Percentiles rank a stretch among this genome's conserved stretches.
Conservation (phyloP, 2,888 invertebrate species). For the Germaria angustata region DNA sequence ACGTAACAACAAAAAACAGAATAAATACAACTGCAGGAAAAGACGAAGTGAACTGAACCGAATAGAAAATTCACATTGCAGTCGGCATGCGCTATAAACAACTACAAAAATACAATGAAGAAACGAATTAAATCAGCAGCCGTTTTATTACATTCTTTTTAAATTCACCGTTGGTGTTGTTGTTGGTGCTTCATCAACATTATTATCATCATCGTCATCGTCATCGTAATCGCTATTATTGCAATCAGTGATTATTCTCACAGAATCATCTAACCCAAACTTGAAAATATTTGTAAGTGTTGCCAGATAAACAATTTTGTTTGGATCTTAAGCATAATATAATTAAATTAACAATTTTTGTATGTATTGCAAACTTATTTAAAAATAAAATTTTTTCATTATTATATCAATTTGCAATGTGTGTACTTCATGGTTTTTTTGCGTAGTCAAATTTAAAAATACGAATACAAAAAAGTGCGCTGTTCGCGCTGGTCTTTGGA, state of each 20-base stretch:
- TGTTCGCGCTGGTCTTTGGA: no score
- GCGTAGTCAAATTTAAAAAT: no score
- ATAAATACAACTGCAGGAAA: constrained; percentile 35
- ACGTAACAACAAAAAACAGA: constrained; percentile 9
- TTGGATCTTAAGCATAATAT: background rate
- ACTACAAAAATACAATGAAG: constrained; percentile 29
- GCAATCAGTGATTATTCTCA: constrained; percentile 18
- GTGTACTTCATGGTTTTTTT: no score
- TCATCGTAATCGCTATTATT: constrained; percentile 13
- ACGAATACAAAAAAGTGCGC: no score
- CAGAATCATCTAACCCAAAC: background rate
- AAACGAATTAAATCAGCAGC: constrained; percentile 59
- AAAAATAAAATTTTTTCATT: no score
- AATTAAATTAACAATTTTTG: no score
- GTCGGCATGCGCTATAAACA: constrained; percentile 62
- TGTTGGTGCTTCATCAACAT: constrained; percentile 24
- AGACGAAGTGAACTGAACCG: constrained; percentile 21
- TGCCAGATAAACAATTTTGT: background rate
- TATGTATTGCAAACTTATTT: no score
- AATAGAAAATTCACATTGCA: constrained; percentile 40
- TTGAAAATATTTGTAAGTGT: background rate
- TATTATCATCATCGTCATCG: constrained; percentile 35
- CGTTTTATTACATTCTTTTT: constrained; percentile 35
- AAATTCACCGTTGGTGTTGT: constrained; percentile 2
- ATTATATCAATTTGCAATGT: no score